Evolutionary conservation across 2,113 vertebrate genomes (phyloP).

Genomic region (Nicator chloris): DNA sequence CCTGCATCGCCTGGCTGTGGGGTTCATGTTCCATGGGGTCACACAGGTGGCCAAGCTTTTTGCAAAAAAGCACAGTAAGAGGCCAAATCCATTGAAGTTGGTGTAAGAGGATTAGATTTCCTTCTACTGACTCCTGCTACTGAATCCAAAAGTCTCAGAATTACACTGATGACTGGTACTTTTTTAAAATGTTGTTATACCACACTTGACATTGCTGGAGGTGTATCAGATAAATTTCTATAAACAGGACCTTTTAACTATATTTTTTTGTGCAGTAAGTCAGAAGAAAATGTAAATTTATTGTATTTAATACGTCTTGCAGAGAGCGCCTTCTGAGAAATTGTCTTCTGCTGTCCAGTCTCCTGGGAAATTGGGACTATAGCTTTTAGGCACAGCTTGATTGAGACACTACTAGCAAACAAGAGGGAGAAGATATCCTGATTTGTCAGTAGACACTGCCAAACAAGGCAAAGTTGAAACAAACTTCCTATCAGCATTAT

Average conservation of each 20-base stretch:
- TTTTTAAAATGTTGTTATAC: background rate
- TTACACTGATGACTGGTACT: background rate
- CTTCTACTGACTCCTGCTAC: background rate
- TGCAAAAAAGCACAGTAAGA: background rate
- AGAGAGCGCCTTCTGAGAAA: background rate
- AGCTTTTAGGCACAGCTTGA: background rate
- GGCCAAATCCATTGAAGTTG: rapidly evolving
- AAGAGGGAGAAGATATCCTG: background rate
- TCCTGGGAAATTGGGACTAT: background rate
- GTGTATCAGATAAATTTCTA: background rate
- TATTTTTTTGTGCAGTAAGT: background rate
- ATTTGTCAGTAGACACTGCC: background rate
- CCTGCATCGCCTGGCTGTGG: background rate
- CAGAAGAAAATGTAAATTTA: background rate
- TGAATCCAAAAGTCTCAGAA: background rate
- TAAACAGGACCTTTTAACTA: background rate
- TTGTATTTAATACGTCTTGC: background rate
- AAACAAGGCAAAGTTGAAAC: background rate
- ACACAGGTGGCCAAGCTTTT: background rate
- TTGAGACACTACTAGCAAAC: background rate
- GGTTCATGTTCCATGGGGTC: background rate
- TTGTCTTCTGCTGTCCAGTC: background rate
- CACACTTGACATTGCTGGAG: background rate
- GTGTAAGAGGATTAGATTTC: background rate
- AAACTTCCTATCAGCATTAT: background rate